These are phyloP conservation scores for Bombus confusus DNA, from an alignment of 1,140 invertebrate species.

Conservation along the genomic window DNA sequence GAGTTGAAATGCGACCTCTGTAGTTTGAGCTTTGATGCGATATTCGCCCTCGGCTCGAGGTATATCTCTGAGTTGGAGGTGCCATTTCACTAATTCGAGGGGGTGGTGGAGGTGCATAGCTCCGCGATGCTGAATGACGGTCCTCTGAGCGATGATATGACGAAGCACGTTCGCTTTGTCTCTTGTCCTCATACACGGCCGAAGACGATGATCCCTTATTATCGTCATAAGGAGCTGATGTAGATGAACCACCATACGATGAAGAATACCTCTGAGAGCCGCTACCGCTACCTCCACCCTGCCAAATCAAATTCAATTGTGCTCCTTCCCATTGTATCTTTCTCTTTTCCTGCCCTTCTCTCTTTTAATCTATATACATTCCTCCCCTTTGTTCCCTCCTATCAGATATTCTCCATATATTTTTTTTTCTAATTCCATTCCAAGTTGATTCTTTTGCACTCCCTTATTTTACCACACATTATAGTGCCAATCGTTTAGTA, in stretches of 20 bases:
- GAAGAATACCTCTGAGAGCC: constrained; percentile 78
- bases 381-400: constrained; percentile 55
- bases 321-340: constrained; percentile 73
- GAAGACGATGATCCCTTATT: constrained; percentile 79
- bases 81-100: constrained; percentile 77
- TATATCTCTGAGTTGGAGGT: constrained; percentile 75
- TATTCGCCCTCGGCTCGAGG: constrained; percentile 76
- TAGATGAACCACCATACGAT: constrained; percentile 75
- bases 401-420: constrained; percentile 45
- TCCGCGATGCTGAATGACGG: constrained; percentile 78
- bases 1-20: constrained; percentile 76
- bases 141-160: constrained; percentile 80
- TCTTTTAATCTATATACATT: constrained; percentile 52
- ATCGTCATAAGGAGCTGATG: constrained; percentile 74
- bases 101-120: constrained; percentile 75
- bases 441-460: constrained; percentile 53
- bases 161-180: constrained; percentile 77
- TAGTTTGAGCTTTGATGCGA: constrained; percentile 75
- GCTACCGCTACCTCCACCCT: constrained; percentile 78
- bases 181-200: constrained; percentile 77
- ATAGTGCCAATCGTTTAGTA: constrained; percentile 70
- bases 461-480: constrained; percentile 54
- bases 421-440: constrained; percentile 54
- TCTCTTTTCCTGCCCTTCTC: constrained; percentile 63
- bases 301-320: constrained; percentile 81